Conservation (phyloP, 2,797 vertebrate genomes). For the Sebastes matsubarae region DNA sequence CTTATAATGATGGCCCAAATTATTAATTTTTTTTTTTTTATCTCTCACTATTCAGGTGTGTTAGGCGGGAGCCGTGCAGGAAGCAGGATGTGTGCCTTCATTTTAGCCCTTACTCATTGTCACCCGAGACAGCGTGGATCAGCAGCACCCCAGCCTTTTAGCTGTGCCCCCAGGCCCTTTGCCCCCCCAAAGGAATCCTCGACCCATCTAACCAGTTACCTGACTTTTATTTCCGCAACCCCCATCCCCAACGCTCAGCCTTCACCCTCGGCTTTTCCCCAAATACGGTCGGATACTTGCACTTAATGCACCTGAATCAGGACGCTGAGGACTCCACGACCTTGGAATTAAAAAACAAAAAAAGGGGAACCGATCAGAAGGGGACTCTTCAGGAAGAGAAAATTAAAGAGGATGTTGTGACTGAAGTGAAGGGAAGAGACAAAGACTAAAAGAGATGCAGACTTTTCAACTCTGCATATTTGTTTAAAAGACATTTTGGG, state of each 20-base stretch:
- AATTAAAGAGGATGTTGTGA: slow-evolving; percentile 76
- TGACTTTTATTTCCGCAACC: slow-evolving; percentile 55
- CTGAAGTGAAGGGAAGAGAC: slow-evolving; percentile 72
- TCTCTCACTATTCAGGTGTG: slow-evolving; percentile 89
- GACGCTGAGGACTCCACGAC: slow-evolving; percentile 62
- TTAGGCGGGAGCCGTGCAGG: slow-evolving; percentile 88
- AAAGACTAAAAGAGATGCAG: slow-evolving; percentile 92
- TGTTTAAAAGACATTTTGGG: slow-evolving; percentile 80
- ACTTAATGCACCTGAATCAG: slow-evolving; percentile 66
- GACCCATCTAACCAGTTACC: slow-evolving; percentile 51
- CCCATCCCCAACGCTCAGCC: slow-evolving; percentile 50
- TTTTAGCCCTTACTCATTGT: slow-evolving; percentile 96
- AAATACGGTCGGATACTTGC: slow-evolving; percentile 72
- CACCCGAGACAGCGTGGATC: slow-evolving; percentile 89
- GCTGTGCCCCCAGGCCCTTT: slow-evolving; percentile 68
- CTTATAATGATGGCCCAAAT: not conserved
- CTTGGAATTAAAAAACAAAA: slow-evolving; percentile 49
- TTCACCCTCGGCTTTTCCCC: slow-evolving; percentile 59
- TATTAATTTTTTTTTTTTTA: not conserved
- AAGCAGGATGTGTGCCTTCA: slow-evolving; percentile 99
- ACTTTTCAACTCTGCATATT: slow-evolving; percentile 89
- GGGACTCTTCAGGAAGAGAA: slow-evolving; percentile 61
- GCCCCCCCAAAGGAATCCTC: slow-evolving; percentile 51
- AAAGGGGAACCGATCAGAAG: slow-evolving; percentile 29
- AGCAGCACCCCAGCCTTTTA: slow-evolving; percentile 78